Conservation (phyloP, 2,888 invertebrate genomes). For the Cecidostiba fungosa region DNA sequence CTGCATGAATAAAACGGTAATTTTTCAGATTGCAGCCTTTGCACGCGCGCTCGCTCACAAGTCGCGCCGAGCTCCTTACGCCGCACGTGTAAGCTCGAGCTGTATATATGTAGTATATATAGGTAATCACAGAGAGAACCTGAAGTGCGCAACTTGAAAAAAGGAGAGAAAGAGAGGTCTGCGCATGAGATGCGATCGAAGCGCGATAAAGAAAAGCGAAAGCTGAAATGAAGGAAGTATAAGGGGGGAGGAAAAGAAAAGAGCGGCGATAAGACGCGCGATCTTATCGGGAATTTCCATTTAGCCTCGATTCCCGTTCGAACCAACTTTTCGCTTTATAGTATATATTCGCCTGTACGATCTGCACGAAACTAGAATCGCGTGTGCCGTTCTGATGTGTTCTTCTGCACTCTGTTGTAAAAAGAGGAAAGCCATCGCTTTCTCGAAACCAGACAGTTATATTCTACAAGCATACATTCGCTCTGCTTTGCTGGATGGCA, state of each 20-base stretch:
- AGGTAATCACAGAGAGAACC: background rate
- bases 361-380: background rate
- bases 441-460: background rate
- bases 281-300: slow-evolving; percentile 51
- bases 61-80: background rate
- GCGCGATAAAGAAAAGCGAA: slow-evolving; percentile 53
- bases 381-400: background rate
- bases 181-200: slow-evolving; percentile 33
- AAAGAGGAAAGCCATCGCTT: background rate
- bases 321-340: slow-evolving; percentile 24
- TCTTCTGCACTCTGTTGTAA: background rate
- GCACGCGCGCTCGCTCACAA: too few relatives aligned
- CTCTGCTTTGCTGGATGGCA: too few relatives aligned
- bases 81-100: background rate
- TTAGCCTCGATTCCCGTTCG: slow-evolving; percentile 50
- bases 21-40: slow-evolving; percentile 69
- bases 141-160: slow-evolving; percentile 2
- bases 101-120: slow-evolving; percentile 13
- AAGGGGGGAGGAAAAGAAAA: slow-evolving; percentile 2
- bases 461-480: background rate
- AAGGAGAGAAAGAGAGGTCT: slow-evolving; percentile 14
- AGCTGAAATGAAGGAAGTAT: slow-evolving; percentile 37
- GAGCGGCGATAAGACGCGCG: slow-evolving; percentile 43
- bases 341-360: background rate
- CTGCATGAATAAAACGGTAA: slow-evolving; percentile 78